Percentiles rank a stretch among this genome's conserved stretches.
Evolutionary conservation across 1,140 invertebrate genomes (phyloP).

Genomic region (Eupristina koningsbergeri): DNA sequence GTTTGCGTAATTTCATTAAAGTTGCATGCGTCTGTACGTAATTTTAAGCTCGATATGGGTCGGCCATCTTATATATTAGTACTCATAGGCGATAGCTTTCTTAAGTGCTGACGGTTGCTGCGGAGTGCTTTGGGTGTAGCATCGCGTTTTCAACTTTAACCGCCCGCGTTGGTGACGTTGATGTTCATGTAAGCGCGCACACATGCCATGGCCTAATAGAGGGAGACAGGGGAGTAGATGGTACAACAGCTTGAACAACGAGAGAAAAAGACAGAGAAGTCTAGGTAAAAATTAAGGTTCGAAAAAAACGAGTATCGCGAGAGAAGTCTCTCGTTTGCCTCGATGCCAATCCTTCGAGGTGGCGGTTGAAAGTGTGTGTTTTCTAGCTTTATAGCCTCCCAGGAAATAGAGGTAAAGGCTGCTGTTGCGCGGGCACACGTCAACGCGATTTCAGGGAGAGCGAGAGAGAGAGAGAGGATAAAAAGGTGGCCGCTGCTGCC

Average conservation of each 20-base stretch:
- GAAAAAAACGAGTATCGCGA: slow-evolving; percentile 20
- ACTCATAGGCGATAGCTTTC: slow-evolving; percentile 66
- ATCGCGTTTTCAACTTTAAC: slow-evolving; percentile 55
- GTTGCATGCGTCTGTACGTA: slow-evolving; percentile 36
- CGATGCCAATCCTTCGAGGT: slow-evolving; percentile 27
- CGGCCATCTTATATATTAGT: slow-evolving; percentile 68
- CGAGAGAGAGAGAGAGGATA: slow-evolving; percentile 22
- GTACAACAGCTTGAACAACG: slow-evolving; percentile 37
- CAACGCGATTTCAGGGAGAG: neutral
- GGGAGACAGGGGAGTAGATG: slow-evolving; percentile 41
- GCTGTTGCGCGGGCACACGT: slow-evolving; percentile 15
- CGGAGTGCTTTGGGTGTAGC: slow-evolving; percentile 54
- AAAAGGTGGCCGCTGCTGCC: slow-evolving; percentile 40
- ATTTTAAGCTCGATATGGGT: slow-evolving; percentile 53
- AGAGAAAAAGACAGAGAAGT: neutral
- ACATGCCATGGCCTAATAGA: slow-evolving; percentile 54
- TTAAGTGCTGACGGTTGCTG: slow-evolving; percentile 55
- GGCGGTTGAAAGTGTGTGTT: slow-evolving; percentile 32
- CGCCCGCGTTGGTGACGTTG: slow-evolving; percentile 47
- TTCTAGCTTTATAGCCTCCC: slow-evolving; percentile 17
- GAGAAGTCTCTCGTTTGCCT: neutral
- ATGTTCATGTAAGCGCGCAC: slow-evolving; percentile 54
- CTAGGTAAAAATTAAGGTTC: slow-evolving; percentile 34
- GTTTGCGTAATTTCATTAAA: neutral
- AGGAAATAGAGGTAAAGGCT: neutral